A percentile compares a stretch with the other conserved stretches of the same genome.
phyloP scores from a whole-genome alignment of 2,797 vertebrate genomes.

The Avahi laniger region DNA sequence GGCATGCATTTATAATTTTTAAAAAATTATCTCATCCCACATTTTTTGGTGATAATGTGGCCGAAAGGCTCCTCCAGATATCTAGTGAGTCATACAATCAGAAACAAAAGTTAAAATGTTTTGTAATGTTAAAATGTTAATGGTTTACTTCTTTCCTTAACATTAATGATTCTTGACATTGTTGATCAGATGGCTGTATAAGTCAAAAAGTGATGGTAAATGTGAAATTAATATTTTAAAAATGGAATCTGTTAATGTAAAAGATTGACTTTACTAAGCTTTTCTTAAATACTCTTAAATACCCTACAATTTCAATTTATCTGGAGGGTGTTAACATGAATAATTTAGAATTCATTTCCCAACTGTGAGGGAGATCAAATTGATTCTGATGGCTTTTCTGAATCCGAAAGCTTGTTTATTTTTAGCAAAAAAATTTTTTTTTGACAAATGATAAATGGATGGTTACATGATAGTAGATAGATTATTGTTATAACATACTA shows the following conservation, averaged over 20 bases:
- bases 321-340: conserved; percentile 64
- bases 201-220: conserved; percentile 45
- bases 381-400: conserved; percentile 41
- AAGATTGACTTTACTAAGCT: conserved; percentile 58
- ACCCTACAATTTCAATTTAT: conserved; percentile 60
- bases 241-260: conserved; percentile 35
- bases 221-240: conserved; percentile 63
- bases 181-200: background rate
- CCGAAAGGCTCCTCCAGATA: background rate
- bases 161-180: conserved; percentile 42
- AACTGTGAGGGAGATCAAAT: conserved; percentile 55
- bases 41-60: background rate
- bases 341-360: conserved; percentile 75
- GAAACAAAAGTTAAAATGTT: conserved; percentile 21
- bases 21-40: background rate
- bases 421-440: background rate
- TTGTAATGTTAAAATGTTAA: conserved; percentile 48
- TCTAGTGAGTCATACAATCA: background rate
- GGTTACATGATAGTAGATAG: background rate
- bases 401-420: conserved; percentile 34
- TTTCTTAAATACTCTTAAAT: conserved; percentile 58
- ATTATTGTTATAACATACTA: background rate
- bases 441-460: conserved; percentile 10
- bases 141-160: conserved; percentile 45
- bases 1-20: background rate